These are phyloP conservation scores for Hetaerina americana DNA, from an alignment of 1,140 invertebrate species.

Conservation along the genomic window DNA sequence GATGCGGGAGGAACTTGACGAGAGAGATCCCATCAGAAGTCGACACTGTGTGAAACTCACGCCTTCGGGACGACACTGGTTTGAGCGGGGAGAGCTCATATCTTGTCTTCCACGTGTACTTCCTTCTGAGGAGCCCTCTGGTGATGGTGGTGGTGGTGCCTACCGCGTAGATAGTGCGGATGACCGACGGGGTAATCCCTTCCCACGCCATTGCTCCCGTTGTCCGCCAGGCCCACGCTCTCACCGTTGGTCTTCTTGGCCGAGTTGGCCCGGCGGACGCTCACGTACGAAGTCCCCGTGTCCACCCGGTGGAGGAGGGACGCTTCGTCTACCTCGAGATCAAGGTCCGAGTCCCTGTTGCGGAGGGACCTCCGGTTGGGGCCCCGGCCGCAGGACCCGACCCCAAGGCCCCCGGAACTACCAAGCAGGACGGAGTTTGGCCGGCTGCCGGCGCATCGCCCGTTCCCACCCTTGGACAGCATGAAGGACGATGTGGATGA, in stretches of 20 bases:
- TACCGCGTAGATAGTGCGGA: not conserved
- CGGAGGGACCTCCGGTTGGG: not conserved
- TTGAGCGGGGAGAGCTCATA: too few species aligned
- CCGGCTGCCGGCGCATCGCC: not conserved
- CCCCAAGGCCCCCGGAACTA: not conserved
- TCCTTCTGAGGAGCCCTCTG: too few species aligned
- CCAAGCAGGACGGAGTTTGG: not conserved
- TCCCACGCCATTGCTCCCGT: not conserved
- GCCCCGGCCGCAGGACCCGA: too few species aligned
- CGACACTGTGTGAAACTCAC: too few species aligned
- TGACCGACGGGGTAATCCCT: not conserved
- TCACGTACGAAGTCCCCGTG: not conserved
- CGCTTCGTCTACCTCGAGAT: not conserved
- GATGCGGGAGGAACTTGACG: too few species aligned
- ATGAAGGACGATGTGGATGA: not conserved
- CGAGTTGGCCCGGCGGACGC: not conserved
- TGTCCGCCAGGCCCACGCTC: not conserved
- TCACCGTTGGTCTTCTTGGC: not conserved
- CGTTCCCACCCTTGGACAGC: not conserved
- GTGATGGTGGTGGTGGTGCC: too few species aligned
- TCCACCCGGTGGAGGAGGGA: not conserved
- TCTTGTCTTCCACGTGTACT: not conserved
- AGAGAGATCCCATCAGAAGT: too few species aligned
- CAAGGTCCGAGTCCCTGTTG: not conserved
- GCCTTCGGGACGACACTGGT: too few species aligned